Conservation (phyloP, 2,797 vertebrate species). For the Phrynocephalus vlangalii region DNA sequence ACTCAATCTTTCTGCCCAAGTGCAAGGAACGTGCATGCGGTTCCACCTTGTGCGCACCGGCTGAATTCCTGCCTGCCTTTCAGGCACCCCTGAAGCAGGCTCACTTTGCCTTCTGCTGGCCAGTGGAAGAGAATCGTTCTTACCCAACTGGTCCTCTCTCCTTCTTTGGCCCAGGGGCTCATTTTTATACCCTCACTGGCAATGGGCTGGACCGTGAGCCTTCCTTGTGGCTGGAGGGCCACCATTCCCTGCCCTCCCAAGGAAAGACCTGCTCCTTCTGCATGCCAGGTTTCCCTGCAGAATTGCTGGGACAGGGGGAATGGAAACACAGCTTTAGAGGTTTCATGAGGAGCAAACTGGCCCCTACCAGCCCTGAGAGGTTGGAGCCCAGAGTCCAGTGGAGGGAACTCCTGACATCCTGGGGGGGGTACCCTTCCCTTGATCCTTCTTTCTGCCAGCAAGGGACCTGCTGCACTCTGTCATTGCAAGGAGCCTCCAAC, state of each 20-base stretch:
- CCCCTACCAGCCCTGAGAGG: background rate
- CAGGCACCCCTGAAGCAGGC: background rate
- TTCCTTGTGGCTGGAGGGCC: accelerated
- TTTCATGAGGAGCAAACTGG: background rate
- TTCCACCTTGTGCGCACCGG: background rate
- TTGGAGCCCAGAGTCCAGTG: background rate
- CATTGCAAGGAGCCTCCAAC: too few relatives aligned
- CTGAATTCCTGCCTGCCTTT: background rate
- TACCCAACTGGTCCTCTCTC: accelerated
- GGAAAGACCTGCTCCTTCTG: background rate
- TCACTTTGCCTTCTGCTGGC: background rate
- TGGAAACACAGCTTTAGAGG: background rate
- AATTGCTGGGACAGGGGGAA: background rate
- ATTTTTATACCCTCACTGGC: background rate
- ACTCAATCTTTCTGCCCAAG: too few relatives aligned
- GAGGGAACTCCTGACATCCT: too few relatives aligned
- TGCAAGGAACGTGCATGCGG: background rate
- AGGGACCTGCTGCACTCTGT: background rate
- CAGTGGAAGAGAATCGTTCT: background rate
- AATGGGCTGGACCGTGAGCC: background rate
- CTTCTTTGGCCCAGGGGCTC: background rate
- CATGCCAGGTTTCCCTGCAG: background rate
- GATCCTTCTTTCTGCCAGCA: too few relatives aligned
- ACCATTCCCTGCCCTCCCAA: background rate
- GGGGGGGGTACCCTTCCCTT: too few relatives aligned